These are phyloP conservation scores for Thunnus albacares DNA, from an alignment of 2,797 vertebrate species.

Conservation along the genomic window DNA sequence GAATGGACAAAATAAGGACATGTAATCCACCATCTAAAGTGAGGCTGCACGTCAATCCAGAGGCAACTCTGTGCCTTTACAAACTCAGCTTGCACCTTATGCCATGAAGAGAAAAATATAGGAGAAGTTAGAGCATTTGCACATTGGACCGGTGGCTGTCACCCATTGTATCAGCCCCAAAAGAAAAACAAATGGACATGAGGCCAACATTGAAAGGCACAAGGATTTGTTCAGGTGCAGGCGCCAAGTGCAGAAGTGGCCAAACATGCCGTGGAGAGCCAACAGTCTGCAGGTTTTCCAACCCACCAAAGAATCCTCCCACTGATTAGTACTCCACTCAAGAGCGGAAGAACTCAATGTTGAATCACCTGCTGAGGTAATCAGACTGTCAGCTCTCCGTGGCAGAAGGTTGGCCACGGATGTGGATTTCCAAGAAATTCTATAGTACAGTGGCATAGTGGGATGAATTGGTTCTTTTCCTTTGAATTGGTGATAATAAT, in stretches of 20 bases:
- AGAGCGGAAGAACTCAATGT: conserved; percentile 3
- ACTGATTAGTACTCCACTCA: background rate
- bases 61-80: too few species aligned
- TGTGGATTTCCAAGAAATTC: background rate
- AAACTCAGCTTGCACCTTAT: background rate
- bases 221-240: background rate
- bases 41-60: too few species aligned
- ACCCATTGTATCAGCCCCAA: background rate
- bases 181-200: background rate
- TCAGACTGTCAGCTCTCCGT: background rate
- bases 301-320: background rate
- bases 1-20: too few species aligned
- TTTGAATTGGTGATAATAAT: background rate
- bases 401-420: background rate
- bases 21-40: too few species aligned
- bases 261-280: background rate
- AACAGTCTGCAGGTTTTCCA: conserved; percentile 18
- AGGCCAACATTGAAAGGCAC: background rate
- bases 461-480: background rate
- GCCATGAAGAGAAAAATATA: background rate
- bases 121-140: background rate
- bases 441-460: background rate
- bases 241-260: background rate
- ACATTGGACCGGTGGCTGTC: background rate
- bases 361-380: conserved; percentile 13